These are phyloP conservation scores for Ictidomys tridecemlineatus DNA, from an alignment of 2,113 vertebrate species.

Conservation along the genomic window DNA sequence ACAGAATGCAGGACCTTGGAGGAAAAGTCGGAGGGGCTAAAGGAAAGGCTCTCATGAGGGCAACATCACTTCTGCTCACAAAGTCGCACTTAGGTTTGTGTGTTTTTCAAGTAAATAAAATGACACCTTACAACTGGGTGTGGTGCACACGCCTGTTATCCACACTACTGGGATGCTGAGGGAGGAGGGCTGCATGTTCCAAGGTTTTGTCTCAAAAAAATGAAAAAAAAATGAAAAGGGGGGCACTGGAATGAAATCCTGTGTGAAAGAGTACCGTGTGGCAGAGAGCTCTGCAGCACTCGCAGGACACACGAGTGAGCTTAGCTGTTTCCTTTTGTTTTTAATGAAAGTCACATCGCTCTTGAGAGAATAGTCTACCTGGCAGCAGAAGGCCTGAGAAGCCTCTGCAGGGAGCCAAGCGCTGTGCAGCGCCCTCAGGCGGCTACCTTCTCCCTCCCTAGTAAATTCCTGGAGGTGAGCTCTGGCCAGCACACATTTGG, in stretches of 20 bases:
- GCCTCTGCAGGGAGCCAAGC: neutral
- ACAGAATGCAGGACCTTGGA: neutral
- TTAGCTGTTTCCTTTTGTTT: neutral
- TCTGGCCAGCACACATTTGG: neutral
- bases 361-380: neutral
- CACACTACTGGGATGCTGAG: no score
- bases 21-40: neutral
- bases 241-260: neutral
- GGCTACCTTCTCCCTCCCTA: neutral
- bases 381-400: neutral
- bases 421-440: neutral
- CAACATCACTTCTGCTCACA: neutral
- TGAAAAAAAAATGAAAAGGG: no score
- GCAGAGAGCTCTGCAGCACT: neutral
- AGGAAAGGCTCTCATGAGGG: neutral
- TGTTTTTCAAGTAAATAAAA: neutral
- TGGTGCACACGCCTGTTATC: no score
- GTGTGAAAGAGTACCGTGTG: neutral
- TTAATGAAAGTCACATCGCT: constrained; percentile 15
- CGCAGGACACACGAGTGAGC: neutral
- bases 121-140: no score
- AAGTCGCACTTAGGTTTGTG: neutral
- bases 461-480: neutral
- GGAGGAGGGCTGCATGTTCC: no score
- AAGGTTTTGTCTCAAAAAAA: no score